A percentile compares a stretch with the other conserved stretches of the same genome.
Conservation (phyloP, 2,888 invertebrate genomes). For the Eupithecia abbreviata region DNA sequence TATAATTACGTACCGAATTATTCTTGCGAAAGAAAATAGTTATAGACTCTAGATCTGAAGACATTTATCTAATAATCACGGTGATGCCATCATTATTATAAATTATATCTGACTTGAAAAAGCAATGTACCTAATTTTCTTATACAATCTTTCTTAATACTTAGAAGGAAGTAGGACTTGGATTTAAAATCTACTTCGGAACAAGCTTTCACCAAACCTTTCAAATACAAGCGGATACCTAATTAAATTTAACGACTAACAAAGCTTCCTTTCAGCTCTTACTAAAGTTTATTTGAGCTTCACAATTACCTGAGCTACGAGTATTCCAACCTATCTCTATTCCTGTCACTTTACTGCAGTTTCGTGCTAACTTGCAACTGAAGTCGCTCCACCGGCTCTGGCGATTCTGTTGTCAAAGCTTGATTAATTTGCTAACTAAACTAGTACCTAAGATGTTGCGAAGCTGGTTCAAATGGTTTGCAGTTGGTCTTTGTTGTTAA, state of each 20-base stretch:
- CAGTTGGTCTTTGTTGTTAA: conserved; percentile 9
- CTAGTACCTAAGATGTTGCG: conserved; percentile 20
- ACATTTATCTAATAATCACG: too few relatives aligned
- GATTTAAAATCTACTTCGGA: not conserved
- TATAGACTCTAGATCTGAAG: too few relatives aligned
- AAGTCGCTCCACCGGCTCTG: conserved; percentile 36
- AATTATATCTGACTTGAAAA: too few relatives aligned
- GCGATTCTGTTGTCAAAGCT: conserved; percentile 46
- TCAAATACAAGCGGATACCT: conserved; percentile 21
- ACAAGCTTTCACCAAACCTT: conserved; percentile 18
- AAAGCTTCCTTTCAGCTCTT: conserved; percentile 31
- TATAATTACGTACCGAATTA: too few relatives aligned
- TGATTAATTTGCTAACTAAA: conserved; percentile 45
- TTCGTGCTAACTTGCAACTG: conserved; percentile 43
- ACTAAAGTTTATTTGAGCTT: conserved; percentile 29
- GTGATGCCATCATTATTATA: too few relatives aligned
- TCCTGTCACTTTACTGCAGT: conserved; percentile 36
- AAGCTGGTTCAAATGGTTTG: conserved; percentile 26
- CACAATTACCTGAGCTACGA: conserved; percentile 27
- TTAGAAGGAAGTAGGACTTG: not conserved
- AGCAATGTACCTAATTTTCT: too few relatives aligned
- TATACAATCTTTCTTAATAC: too few relatives aligned
- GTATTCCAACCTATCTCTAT: conserved; percentile 31
- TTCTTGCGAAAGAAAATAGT: too few relatives aligned
- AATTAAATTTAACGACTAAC: conserved; percentile 30